Evolutionary conservation across 2,797 vertebrate genomes (phyloP).

Genomic region (Etheostoma nigrum): DNA sequence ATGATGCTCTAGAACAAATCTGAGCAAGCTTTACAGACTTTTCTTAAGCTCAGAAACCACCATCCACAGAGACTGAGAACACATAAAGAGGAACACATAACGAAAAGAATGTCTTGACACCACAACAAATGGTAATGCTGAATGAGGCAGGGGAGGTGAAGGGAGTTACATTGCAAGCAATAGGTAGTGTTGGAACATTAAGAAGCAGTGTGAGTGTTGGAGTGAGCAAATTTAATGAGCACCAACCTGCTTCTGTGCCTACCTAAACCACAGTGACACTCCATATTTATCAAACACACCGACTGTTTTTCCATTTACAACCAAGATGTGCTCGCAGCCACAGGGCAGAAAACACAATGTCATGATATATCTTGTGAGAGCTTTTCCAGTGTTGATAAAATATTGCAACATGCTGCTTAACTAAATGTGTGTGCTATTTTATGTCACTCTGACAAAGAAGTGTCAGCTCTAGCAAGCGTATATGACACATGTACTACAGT

Average conservation of each 20-base stretch:
- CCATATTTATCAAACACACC: conserved; percentile 23
- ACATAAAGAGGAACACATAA: background rate
- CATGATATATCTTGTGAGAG: background rate
- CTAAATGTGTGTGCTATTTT: conserved; percentile 2
- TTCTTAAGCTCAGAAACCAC: conserved; percentile 7
- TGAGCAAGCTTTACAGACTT: conserved; percentile 6
- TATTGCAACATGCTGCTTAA: conserved; percentile 19
- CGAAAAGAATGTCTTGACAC: conserved; percentile 10
- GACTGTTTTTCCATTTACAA: conserved; percentile 22
- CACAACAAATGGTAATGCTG: background rate
- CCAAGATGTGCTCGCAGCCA: conserved; percentile 19
- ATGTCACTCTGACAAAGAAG: background rate
- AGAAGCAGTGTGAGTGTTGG: conserved; percentile 31
- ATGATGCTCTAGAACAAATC: conserved; percentile 10
- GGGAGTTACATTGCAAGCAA: conserved; percentile 33
- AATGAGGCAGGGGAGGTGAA: conserved; percentile 8
- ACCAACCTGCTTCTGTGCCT: conserved; percentile 11
- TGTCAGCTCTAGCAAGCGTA: background rate
- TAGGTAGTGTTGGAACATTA: conserved; percentile 28
- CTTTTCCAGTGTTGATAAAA: conserved; percentile 9
- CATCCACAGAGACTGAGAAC: background rate
- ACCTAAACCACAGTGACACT: conserved; percentile 19
- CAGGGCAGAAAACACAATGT: conserved; percentile 19
- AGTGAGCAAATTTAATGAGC: conserved; percentile 36
- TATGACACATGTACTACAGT: background rate